Evolutionary conservation across 2,797 vertebrate species (phyloP).

Genomic region (Benthosema pterotum): DNA sequence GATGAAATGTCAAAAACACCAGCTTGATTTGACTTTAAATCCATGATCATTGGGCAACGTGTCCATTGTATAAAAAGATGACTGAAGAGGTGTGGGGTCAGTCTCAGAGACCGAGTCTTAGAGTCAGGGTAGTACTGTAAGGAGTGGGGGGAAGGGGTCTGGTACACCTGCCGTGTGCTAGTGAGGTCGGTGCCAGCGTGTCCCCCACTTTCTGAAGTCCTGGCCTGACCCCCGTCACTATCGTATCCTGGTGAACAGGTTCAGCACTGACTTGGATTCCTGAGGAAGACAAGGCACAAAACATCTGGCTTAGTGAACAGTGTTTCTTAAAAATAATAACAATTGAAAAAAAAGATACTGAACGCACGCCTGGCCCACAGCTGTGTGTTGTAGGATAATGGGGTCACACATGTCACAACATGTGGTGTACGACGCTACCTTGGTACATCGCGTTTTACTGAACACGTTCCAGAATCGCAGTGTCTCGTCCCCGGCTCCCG

Average conservation of each 20-base stretch:
- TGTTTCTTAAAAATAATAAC: not conserved
- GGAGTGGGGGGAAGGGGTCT: not conserved
- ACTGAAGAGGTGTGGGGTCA: conserved; percentile 11
- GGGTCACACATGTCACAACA: too few relatives aligned
- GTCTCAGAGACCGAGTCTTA: conserved; percentile 25
- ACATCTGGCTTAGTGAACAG: not conserved
- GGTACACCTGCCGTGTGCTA: conserved; percentile 14
- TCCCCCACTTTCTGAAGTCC: conserved; percentile 28
- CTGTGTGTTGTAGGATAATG: too few relatives aligned
- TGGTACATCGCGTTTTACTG: conserved; percentile 86
- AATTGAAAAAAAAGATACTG: not conserved
- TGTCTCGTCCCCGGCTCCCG: conserved; percentile 85
- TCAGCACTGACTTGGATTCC: conserved; percentile 87
- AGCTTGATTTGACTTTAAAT: conserved; percentile 32
- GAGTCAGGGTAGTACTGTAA: conserved; percentile 28
- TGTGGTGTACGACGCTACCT: conserved; percentile 62
- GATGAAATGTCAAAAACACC: conserved; percentile 47
- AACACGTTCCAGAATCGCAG: conserved; percentile 88
- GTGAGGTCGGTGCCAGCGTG: conserved; percentile 27
- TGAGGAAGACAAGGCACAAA: conserved; percentile 35
- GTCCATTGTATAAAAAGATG: conserved; percentile 51
- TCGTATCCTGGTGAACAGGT: conserved; percentile 87
- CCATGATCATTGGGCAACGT: conserved; percentile 45
- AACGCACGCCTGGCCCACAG: too few relatives aligned
- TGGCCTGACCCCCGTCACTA: conserved; percentile 55